Evolutionary conservation across 2,888 invertebrate genomes (phyloP).

Genomic region (Scaeva pyrastri): DNA sequence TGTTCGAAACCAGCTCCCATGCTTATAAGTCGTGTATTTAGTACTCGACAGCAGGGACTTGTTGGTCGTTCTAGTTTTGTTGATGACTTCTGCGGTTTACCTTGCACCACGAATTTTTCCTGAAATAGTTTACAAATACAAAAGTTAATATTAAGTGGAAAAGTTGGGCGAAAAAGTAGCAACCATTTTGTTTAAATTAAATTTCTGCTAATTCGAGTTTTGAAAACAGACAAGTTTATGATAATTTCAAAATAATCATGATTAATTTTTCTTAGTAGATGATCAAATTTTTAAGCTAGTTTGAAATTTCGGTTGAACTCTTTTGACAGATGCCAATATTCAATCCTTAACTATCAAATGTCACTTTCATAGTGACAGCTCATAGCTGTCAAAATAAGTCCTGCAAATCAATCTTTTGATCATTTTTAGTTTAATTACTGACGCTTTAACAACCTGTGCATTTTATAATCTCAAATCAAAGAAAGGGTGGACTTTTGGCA

Average conservation of each 20-base stretch:
- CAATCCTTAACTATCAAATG: no score
- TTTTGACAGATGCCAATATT: no score
- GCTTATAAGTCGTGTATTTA: conserved; percentile 77
- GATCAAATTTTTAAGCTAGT: neutral
- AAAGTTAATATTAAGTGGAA: neutral
- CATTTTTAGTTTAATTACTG: no score
- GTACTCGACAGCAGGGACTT: conserved; percentile 74
- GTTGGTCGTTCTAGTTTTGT: conserved; percentile 22
- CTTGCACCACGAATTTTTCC: conserved; percentile 27
- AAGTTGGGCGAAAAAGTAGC: neutral
- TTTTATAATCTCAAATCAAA: no score
- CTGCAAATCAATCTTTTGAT: no score
- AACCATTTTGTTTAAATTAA: neutral
- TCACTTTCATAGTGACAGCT: no score
- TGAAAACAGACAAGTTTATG: neutral
- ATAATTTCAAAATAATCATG: neutral
- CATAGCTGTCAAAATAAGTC: no score
- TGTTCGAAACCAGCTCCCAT: conserved; percentile 89
- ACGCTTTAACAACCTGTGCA: no score
- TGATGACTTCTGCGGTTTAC: neutral
- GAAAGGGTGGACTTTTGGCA: no score
- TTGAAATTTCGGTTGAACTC: no score
- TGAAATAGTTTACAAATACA: neutral
- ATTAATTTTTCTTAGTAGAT: neutral
- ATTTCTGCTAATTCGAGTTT: neutral